Conservation (phyloP, 2,797 vertebrate genomes). For the Prionace glauca region DNA sequence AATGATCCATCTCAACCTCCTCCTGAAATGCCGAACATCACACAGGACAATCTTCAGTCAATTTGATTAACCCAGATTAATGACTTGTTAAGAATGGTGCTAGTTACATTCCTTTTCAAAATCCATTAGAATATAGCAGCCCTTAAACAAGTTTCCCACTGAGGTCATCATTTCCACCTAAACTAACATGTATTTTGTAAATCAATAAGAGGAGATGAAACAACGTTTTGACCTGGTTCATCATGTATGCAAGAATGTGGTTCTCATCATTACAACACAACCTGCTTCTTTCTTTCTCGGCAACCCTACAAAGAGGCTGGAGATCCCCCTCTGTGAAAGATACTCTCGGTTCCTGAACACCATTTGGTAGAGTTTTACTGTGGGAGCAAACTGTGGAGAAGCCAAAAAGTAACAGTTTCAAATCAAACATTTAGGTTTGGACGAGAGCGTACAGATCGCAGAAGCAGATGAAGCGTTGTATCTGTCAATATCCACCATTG, state of each 20-base stretch:
- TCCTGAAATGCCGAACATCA: background rate
- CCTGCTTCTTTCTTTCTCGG: no score
- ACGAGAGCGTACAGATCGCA: no score
- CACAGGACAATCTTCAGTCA: background rate
- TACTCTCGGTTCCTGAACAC: background rate
- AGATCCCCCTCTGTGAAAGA: background rate
- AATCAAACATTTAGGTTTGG: background rate
- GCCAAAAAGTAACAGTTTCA: background rate
- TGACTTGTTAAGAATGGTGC: background rate
- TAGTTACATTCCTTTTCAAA: background rate
- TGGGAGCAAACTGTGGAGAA: background rate
- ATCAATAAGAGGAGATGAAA: background rate
- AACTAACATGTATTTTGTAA: background rate
- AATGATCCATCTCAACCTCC: background rate
- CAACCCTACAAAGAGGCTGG: background rate
- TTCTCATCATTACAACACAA: background rate
- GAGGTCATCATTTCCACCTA: background rate
- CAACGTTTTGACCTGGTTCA: background rate
- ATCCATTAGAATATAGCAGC: background rate
- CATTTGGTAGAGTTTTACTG: background rate
- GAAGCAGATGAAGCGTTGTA: background rate
- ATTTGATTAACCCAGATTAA: background rate
- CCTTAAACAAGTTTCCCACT: background rate
- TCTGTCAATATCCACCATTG: background rate
- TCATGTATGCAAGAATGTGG: background rate